These are phyloP conservation scores for Felis chaus DNA, from an alignment of 2,113 vertebrate genomes.

Conservation along the genomic window DNA sequence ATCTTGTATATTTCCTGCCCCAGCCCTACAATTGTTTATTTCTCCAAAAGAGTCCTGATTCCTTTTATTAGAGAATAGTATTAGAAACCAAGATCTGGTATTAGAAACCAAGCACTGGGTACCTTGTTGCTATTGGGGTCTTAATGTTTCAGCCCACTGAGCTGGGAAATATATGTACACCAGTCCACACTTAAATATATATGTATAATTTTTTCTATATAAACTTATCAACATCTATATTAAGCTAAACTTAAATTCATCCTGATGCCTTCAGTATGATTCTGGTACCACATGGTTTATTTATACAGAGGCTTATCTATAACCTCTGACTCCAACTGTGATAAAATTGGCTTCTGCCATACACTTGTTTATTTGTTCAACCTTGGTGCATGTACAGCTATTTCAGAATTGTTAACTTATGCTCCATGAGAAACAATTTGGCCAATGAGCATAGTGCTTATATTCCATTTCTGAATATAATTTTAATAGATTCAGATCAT, in stretches of 20 bases:
- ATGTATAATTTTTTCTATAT: neutral
- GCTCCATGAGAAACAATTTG: neutral
- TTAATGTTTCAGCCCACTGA: neutral
- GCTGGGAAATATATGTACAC: neutral
- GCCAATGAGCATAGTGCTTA: neutral
- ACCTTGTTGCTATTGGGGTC: neutral
- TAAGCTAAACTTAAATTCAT: constrained; percentile 14
- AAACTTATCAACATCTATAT: neutral
- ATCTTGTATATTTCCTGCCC: neutral
- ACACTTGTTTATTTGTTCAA: constrained; percentile 14
- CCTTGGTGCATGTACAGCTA: neutral
- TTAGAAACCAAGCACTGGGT: neutral
- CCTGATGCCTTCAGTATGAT: neutral
- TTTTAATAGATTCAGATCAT: constrained; percentile 47
- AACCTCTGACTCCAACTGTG: neutral
- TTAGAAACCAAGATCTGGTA: neutral
- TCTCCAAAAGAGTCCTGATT: neutral
- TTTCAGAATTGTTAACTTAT: constrained; percentile 48
- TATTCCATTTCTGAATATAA: neutral
- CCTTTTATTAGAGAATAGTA: neutral
- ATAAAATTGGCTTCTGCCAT: constrained; percentile 1
- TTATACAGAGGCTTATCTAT: neutral
- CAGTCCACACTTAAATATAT: neutral
- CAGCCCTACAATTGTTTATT: neutral
- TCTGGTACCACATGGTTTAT: neutral